These are phyloP conservation scores for Actinernus sp. DNA, from an alignment of 92 coral and sea anemone species.

Conservation along the genomic window DNA sequence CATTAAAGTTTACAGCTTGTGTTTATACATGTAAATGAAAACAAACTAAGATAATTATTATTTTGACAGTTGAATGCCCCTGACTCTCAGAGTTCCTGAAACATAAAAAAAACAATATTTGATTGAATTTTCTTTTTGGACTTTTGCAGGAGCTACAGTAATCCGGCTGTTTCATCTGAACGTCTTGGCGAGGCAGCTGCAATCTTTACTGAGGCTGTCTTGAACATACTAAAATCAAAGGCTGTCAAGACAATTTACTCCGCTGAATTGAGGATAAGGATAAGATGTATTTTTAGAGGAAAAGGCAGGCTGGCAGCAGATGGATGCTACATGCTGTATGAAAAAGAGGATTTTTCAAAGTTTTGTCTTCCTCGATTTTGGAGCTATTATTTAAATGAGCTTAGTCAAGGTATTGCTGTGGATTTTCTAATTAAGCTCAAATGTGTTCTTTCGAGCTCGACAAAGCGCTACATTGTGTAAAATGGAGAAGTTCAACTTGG, in stretches of 20 bases:
- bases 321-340: constrained; percentile 51
- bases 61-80: constrained; percentile 5
- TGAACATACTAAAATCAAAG: constrained; percentile 35
- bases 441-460: no score
- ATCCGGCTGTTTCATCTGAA: constrained; percentile 32
- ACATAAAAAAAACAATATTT: no score
- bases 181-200: constrained; percentile 38
- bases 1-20: no score
- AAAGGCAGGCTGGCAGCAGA: constrained; percentile 26
- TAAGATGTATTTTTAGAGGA: constrained; percentile 41
- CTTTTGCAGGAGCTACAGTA: constrained; percentile 24
- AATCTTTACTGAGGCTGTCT: no score
- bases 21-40: no score
- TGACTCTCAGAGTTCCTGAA: not conserved
- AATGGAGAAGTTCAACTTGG: no score
- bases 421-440: no score
- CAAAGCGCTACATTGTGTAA: no score
- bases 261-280: constrained; percentile 16
- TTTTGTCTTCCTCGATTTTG: constrained; percentile 43
- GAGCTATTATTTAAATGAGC: no score
- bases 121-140: no score
- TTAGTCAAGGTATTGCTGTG: no score
- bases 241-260: constrained; percentile 28
- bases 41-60: no score
- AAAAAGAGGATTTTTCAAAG: constrained; percentile 26